A percentile compares a stretch with the other conserved stretches of the same genome.
Conservation (phyloP, 1,140 invertebrate genomes). For the Neodiprion lecontei region DNA sequence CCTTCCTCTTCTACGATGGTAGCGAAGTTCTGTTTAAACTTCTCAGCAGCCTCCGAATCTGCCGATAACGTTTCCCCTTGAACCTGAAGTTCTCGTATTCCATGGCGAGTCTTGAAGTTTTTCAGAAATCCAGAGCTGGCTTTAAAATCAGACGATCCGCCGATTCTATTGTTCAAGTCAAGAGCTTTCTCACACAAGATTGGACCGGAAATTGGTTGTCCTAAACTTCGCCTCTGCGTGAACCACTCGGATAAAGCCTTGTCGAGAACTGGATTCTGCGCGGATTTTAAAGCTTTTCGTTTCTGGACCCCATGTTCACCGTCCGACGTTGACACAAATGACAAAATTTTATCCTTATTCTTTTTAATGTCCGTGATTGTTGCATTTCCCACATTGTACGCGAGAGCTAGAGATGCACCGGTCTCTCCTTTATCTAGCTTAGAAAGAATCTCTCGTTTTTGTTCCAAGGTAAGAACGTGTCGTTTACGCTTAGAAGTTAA, state of each 20-base stretch:
- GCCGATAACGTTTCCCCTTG: constrained; percentile 23
- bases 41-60: constrained; percentile 18
- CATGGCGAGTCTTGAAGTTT: constrained; percentile 10
- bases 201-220: background rate
- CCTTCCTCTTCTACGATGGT: background rate
- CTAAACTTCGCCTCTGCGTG: constrained; percentile 1
- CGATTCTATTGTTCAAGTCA: no score
- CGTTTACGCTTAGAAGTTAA: no score
- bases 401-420: no score
- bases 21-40: background rate
- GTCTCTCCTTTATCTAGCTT: no score
- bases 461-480: no score
- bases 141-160: no score
- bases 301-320: constrained; percentile 21
- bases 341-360: no score
- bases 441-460: no score
- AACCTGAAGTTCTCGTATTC: constrained; percentile 24
- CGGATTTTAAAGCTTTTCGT: background rate
- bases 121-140: no score
- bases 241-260: constrained; percentile 8
- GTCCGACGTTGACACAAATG: background rate
- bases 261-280: background rate
- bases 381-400: no score
- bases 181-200: no score
- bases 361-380: no score